Conservation (phyloP, 92 coral and sea anemone genomes). For the Porites evermanni region DNA sequence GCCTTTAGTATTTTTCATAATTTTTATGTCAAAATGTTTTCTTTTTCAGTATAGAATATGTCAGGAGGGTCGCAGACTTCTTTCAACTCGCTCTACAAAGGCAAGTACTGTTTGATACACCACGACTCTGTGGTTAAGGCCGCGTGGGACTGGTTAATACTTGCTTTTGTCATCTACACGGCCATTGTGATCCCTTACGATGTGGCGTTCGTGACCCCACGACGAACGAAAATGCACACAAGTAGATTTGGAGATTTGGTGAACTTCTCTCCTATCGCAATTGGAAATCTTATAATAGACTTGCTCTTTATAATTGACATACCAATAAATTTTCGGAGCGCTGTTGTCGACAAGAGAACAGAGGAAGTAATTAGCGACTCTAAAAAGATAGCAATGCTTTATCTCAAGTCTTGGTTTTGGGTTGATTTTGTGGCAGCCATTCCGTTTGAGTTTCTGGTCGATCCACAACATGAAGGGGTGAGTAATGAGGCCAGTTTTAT, state of each 20-base stretch:
- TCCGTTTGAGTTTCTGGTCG: conserved; percentile 80
- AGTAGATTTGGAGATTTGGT: conserved; percentile 60
- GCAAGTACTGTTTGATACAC: conserved; percentile 62
- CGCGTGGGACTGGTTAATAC: conserved; percentile 81
- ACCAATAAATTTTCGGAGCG: conserved; percentile 81
- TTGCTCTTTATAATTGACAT: conserved; percentile 78
- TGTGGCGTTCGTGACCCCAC: conserved; percentile 74
- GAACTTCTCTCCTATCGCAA: conserved; percentile 71
- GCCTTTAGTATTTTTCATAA: background rate
- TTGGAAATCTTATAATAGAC: conserved; percentile 74
- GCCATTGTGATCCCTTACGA: conserved; percentile 82
- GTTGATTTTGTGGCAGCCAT: conserved; percentile 86
- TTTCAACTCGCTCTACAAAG: conserved; percentile 4
- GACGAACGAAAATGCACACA: conserved; percentile 21
- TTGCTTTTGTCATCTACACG: conserved; percentile 78
- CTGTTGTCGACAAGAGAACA: conserved; percentile 62
- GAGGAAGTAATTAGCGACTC: conserved; percentile 75
- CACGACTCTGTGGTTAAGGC: conserved; percentile 85
- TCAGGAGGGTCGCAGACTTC: conserved; percentile 1
- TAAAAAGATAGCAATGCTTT: conserved; percentile 71
- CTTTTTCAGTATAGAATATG: background rate
- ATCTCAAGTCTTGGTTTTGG: conserved; percentile 80
- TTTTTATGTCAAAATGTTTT: background rate
- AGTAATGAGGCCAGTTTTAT: background rate
- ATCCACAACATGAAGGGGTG: conserved; percentile 71